A percentile compares a stretch with the other conserved stretches of the same genome.
Evolutionary conservation across 2,888 invertebrate genomes (phyloP).

Genomic region (Cyrtodaria siliqua): DNA sequence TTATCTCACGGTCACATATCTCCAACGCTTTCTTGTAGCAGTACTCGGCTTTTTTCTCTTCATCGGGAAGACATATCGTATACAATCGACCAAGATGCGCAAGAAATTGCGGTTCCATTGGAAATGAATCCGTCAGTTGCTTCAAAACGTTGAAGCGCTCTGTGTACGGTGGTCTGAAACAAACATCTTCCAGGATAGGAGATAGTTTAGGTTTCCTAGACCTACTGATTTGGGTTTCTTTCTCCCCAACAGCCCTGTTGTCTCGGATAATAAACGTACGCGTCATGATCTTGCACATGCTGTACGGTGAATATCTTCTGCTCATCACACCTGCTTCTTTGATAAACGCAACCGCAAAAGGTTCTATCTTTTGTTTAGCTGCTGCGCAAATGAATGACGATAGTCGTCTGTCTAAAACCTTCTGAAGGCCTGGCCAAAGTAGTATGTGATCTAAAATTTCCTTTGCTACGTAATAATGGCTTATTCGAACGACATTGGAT

Average conservation of each 20-base stretch:
- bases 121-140: conserved; percentile 39
- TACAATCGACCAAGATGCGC: conserved; percentile 52
- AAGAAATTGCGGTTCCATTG: conserved; percentile 50
- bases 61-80: conserved; percentile 41
- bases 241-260: conserved; percentile 47
- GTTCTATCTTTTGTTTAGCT: conserved; percentile 42
- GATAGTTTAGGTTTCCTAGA: neutral
- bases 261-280: conserved; percentile 62
- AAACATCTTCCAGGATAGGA: conserved; percentile 47
- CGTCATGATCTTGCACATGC: conserved; percentile 41
- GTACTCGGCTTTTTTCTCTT: conserved; percentile 34
- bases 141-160: conserved; percentile 51
- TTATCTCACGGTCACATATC: conserved; percentile 24
- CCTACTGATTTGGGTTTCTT: conserved; percentile 18
- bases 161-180: conserved; percentile 34
- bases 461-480: conserved; percentile 48
- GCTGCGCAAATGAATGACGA: conserved; percentile 11
- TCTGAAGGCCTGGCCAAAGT: conserved; percentile 3
- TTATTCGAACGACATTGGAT: conserved; percentile 40
- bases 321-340: conserved; percentile 33
- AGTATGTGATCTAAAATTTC: conserved; percentile 58
- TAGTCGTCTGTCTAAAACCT: neutral
- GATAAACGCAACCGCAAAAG: conserved; percentile 53
- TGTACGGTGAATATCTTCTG: conserved; percentile 8
- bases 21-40: conserved; percentile 47